These are phyloP conservation scores for Forbesichthys papilliferus DNA, from an alignment of 2,113 vertebrate genomes.

Conservation along the genomic window DNA sequence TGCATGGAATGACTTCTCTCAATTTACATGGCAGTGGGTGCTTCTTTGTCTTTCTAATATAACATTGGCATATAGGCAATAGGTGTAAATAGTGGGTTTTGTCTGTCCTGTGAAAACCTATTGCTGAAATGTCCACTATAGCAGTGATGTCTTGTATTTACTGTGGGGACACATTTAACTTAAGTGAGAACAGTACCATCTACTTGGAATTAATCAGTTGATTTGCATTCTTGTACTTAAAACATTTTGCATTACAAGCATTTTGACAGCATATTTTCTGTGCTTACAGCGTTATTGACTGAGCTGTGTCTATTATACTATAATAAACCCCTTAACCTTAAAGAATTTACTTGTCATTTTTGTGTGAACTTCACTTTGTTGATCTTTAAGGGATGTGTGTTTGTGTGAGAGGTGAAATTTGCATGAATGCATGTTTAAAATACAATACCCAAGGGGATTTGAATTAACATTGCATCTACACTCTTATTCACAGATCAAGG, in stretches of 20 bases:
- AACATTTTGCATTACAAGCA: not conserved
- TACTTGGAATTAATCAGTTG: not conserved
- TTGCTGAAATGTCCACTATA: not conserved
- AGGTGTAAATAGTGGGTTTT: too few relatives aligned
- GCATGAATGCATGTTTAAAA: constrained; percentile 60
- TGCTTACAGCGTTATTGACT: constrained; percentile 18
- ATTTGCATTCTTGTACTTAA: not conserved
- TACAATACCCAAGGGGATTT: constrained; percentile 13
- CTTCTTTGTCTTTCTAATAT: too few relatives aligned
- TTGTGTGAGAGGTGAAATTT: constrained; percentile 25
- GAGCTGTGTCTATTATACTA: constrained; percentile 23
- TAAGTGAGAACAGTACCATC: not conserved
- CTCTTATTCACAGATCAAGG: constrained; percentile 95
- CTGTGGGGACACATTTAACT: not conserved
- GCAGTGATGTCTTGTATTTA: not conserved
- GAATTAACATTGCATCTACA: constrained; percentile 77
- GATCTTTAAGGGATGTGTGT: constrained; percentile 52
- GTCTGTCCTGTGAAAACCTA: too few relatives aligned
- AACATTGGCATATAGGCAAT: too few relatives aligned
- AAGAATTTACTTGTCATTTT: constrained; percentile 61
- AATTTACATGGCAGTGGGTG: too few relatives aligned
- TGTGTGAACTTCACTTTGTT: constrained; percentile 82
- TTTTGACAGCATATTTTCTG: not conserved
- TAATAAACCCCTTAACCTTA: constrained; percentile 57
- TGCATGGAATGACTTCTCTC: too few relatives aligned